A percentile compares a stretch with the other conserved stretches of the same genome.
These are phyloP conservation scores for Diorhabda carinulata DNA, from an alignment of 1,140 invertebrate species.

Conservation along the genomic window DNA sequence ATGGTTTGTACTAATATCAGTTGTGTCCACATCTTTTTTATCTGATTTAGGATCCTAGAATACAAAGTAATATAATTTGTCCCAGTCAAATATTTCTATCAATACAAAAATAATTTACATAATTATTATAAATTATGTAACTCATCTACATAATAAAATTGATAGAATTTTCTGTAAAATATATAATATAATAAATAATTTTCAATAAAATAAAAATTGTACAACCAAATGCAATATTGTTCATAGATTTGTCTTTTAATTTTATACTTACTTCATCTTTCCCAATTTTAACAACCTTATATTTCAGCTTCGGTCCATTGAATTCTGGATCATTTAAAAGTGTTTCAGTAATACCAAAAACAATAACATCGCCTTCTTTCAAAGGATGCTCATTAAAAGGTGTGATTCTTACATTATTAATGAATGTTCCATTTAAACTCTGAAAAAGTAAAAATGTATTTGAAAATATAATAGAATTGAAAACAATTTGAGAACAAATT, in stretches of 20 bases:
- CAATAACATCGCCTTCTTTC: constrained; percentile 1
- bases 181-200: too few species aligned
- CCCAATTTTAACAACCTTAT: not conserved
- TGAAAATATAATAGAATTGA: too few species aligned
- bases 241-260: not conserved
- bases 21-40: too few species aligned
- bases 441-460: not conserved
- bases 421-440: constrained; percentile 13
- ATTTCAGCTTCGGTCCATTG: not conserved
- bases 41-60: too few species aligned
- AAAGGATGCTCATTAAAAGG: not conserved
- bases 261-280: not conserved
- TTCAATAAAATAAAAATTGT: not conserved
- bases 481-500: too few species aligned
- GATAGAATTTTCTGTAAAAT: too few species aligned
- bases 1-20: too few species aligned
- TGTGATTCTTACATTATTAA: constrained; percentile 5
- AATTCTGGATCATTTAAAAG: not conserved
- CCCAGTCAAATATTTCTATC: too few species aligned
- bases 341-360: constrained; percentile 1
- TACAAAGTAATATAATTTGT: too few species aligned
- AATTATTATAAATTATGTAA: too few species aligned
- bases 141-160: too few species aligned
- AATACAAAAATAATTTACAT: too few species aligned
- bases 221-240: not conserved